A percentile compares a stretch with the other conserved stretches of the same genome.
phyloP scores from a whole-genome alignment of 2,888 invertebrate species.

The Chloroclystis v-ata region DNA sequence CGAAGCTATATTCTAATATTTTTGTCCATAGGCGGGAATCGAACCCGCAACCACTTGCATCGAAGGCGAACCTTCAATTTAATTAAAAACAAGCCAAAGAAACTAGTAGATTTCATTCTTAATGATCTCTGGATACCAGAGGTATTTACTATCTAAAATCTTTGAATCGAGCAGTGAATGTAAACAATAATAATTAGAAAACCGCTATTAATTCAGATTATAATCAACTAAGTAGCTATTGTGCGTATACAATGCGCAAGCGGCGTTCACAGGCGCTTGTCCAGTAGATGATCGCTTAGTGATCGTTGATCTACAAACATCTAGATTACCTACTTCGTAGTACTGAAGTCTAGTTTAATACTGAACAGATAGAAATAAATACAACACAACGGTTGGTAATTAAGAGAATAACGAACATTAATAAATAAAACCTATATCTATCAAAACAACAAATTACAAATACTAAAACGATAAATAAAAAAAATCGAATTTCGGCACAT shows the following conservation, averaged over 20 bases:
- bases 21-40: no score
- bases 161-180: slow-evolving; percentile 17
- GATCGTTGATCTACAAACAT: background rate
- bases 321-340: background rate
- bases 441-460: no score
- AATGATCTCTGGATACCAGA: slow-evolving; percentile 4
- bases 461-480: no score
- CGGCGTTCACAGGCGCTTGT: slow-evolving; percentile 21
- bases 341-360: no score
- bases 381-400: no score
- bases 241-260: slow-evolving; percentile 20
- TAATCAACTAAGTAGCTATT: slow-evolving; percentile 29
- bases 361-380: no score
- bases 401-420: no score
- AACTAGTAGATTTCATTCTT: background rate
- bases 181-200: slow-evolving; percentile 28
- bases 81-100: background rate
- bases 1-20: no score
- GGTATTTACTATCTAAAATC: slow-evolving; percentile 5
- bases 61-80: no score
- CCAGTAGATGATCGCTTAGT: slow-evolving; percentile 6
- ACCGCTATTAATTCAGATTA: slow-evolving; percentile 30
- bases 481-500: no score
- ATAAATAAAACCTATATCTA: no score
- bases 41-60: no score